Base-by-base conservation (phyloP, 2,888 invertebrate species). In the Epirrhoe tristata region DNA sequence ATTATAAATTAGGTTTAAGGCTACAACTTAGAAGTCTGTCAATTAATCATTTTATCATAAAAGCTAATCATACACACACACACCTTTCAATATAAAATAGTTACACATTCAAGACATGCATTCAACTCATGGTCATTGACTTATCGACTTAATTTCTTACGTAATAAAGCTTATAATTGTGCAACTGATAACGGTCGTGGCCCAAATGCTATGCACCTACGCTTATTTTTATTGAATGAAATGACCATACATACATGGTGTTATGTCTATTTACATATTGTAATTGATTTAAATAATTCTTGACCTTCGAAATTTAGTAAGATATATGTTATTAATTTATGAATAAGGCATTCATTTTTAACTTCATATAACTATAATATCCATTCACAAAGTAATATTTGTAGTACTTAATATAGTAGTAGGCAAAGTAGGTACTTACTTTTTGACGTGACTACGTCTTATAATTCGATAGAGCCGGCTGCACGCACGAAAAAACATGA, bases 191-290 rank as follows among this genome's bases (percentile, higher is more conserved):
- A 46, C 64, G 71, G 54, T 69, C 63, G 52, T 69, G 66, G 66
- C 69, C 71, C 60, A 58, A 63, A 69, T 57, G 59, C 32, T 58
- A 55, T 34, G 54, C 62, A 31, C 71, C 71, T 51, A 71, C 69
- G 64, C 46, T 56, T 12, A 16, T 70, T 66, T 51, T 62, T 39
- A 34, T 59, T 68, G 62, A 66, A 68, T 60, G 48, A 63, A 66
- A 58, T 63, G 63, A 60, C 67, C 52, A 66, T 51, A 66, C 14
- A 32, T 36, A n/a, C 36, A 59, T 7, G 39, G 31, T 34, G n/a
- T 52, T 36, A 17, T 24, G n/a, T 51, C 10, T 10, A 10, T 7
- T 6, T 16, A 5, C n/a, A 5, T 16, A 46, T 16, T 7, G 14
- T 48, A 6, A 48, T 48, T 16, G 5, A 48, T 43, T 12, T 43